Base-by-base conservation (phyloP, 1,140 invertebrate genomes). In the Drosophila sp. region DNA sequence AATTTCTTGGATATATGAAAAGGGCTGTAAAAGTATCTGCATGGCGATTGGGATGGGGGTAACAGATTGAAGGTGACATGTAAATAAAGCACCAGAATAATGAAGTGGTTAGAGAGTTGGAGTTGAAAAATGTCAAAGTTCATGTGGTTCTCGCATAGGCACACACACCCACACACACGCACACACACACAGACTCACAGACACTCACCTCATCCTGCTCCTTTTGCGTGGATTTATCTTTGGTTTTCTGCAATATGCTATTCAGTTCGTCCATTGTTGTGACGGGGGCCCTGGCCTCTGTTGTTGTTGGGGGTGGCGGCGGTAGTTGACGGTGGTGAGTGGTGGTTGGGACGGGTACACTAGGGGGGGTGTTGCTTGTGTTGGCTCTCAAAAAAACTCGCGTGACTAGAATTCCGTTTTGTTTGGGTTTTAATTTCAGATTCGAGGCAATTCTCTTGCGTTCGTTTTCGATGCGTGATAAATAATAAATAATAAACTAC, bases 21-120 rank as follows among this genome's bases (percentile, higher is more conserved):
- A 98, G 1, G 98, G 97, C 92, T 97, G 95, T 60, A 98, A 92
- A 55, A 98, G 92, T 94, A 96, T 96, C 96, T 97, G 91, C n/a
- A 50, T 47, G 17, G 44, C 41, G 50, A 38, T 47, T 60, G 65
- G 50, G 70, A 50, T 60, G 54, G 68, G 72, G 64, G 74, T 65
- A 62, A 67, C 62, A 66, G 60, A 6, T 63, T 63, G 44, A 41
- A 70, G 83, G 79, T 73, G 71, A 62, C 84, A 89, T 87, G 80
- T 87, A 87, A 87, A 87, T 80, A 87, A 89, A 65, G 47, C 72
- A 35, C 4, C 44, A 54, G 40, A 17, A 70, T 60, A 66, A 69
- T 80, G 63, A 69, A 66, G 72, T 68, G 77, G 77, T 58, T 35
- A 58, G 56, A 35, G 32, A 25, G n/a, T 32, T 58, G 56, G 56